Percentiles rank a stretch among this genome's conserved stretches.
These are phyloP conservation scores for Eueides isabella DNA, from an alignment of 1,140 invertebrate genomes.

Conservation along the genomic window DNA sequence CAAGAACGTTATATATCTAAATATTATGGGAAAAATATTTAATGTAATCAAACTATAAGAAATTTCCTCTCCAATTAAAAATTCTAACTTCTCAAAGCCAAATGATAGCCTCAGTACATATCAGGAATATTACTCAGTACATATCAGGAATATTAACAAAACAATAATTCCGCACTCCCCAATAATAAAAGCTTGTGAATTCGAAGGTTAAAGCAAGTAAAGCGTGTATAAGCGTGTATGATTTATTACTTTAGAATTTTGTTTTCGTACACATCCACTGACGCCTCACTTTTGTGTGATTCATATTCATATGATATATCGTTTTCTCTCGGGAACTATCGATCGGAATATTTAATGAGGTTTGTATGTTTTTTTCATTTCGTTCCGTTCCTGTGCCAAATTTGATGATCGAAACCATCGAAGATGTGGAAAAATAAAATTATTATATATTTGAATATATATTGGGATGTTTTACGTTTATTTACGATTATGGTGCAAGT, in stretches of 20 bases:
- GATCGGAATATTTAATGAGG: constrained; percentile 10
- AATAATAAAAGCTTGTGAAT: constrained; percentile 1
- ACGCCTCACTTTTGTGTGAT: constrained; percentile 4
- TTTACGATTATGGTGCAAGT: no score
- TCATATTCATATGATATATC: constrained; percentile 12
- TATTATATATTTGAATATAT: neutral
- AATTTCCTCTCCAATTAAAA: no score
- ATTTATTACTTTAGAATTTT: constrained; percentile 4
- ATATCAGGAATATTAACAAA: neutral
- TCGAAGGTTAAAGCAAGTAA: neutral
- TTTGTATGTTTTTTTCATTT: constrained; percentile 2
- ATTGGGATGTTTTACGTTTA: neutral
- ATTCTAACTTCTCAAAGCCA: no score
- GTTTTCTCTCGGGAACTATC: constrained; percentile 7
- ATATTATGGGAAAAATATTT: no score
- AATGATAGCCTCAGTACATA: neutral
- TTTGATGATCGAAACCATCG: neutral
- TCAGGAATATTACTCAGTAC: neutral
- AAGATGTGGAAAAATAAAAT: neutral
- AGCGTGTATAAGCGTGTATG: neutral
- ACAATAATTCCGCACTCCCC: neutral
- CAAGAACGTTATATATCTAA: no score
- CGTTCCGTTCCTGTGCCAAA: neutral
- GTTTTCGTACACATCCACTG: neutral
- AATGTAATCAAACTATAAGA: no score